Conservation (phyloP, 2,888 invertebrate genomes). For the Syritta pipiens region DNA sequence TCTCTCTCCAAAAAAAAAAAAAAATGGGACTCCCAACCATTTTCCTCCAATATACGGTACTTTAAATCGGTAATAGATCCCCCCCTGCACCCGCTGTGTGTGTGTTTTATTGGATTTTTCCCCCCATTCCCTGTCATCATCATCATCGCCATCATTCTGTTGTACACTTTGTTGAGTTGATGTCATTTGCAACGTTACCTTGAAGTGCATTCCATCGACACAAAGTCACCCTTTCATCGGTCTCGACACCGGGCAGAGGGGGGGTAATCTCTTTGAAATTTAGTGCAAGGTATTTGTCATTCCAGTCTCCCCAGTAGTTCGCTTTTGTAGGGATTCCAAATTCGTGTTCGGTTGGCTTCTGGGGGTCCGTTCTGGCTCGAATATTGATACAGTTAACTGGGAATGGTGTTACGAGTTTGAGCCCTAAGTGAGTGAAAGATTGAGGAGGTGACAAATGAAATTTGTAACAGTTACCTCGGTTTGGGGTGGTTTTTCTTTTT, state of each 20-base stretch:
- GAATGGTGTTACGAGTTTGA: slow-evolving; percentile 53
- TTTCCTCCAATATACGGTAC: not conserved
- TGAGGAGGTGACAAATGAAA: slow-evolving; percentile 54
- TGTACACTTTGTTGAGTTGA: slow-evolving; percentile 24
- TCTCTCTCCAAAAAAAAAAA: not conserved
- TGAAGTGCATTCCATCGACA: slow-evolving; percentile 42
- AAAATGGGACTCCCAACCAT: not conserved
- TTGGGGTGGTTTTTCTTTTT: not conserved
- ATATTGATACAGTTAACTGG: slow-evolving; percentile 39
- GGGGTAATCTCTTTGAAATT: slow-evolving; percentile 45
- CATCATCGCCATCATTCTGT: slow-evolving; percentile 13
- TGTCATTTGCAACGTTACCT: slow-evolving; percentile 32
- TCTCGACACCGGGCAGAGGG: slow-evolving; percentile 8
- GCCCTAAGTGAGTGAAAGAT: slow-evolving; percentile 51
- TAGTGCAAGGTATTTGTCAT: slow-evolving; percentile 48
- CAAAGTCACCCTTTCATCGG: no score
- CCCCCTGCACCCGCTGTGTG: not conserved
- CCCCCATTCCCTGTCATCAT: slow-evolving; percentile 13
- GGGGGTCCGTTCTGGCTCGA: not conserved
- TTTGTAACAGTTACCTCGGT: slow-evolving; percentile 42
- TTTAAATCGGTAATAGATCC: slow-evolving; percentile 17
- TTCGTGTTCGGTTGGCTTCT: slow-evolving; percentile 30
- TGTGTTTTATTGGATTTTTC: slow-evolving; percentile 35
- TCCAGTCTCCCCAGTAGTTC: slow-evolving; percentile 1
- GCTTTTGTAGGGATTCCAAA: slow-evolving; percentile 58